Percentiles rank a stretch among this genome's conserved stretches.
Evolutionary conservation across 2,113 vertebrate species (phyloP).

Genomic region (Synodontis membranacea): DNA sequence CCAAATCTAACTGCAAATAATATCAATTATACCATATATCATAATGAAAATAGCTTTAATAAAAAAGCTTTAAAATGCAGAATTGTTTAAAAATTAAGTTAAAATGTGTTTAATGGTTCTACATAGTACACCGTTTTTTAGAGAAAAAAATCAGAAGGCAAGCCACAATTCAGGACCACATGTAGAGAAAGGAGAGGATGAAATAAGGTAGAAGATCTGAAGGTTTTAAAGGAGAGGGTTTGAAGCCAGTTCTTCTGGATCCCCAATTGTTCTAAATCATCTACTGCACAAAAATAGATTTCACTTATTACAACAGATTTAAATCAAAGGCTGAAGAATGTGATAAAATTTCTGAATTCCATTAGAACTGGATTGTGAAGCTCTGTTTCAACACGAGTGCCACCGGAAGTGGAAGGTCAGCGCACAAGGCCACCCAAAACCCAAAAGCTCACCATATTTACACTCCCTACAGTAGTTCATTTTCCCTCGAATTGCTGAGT

Average conservation of each 20-base stretch:
- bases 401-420: constrained; percentile 17
- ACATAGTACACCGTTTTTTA: constrained; percentile 26
- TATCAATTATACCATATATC: constrained; percentile 84
- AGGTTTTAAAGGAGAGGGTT: constrained; percentile 62
- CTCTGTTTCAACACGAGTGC: background rate
- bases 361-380: constrained; percentile 15
- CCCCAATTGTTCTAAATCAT: constrained; percentile 16
- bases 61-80: constrained; percentile 30
- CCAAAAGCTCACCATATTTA: constrained; percentile 12
- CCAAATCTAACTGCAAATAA: constrained; percentile 87
- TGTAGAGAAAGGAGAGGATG: background rate
- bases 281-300: constrained; percentile 18
- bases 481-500: constrained; percentile 17
- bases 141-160: constrained; percentile 78
- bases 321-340: background rate
- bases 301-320: constrained; percentile 14
- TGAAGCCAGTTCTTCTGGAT: constrained; percentile 19
- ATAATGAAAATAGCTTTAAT: constrained; percentile 60
- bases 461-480: constrained; percentile 29
- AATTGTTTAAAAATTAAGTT: constrained; percentile 57
- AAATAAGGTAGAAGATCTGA: constrained; percentile 50
- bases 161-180: constrained; percentile 50
- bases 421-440: constrained; percentile 3
- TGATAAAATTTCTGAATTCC: constrained; percentile 11
- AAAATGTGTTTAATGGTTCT: constrained; percentile 38